Conservation (phyloP, 2,888 invertebrate species). For the Yponomeuta cagnagella region DNA sequence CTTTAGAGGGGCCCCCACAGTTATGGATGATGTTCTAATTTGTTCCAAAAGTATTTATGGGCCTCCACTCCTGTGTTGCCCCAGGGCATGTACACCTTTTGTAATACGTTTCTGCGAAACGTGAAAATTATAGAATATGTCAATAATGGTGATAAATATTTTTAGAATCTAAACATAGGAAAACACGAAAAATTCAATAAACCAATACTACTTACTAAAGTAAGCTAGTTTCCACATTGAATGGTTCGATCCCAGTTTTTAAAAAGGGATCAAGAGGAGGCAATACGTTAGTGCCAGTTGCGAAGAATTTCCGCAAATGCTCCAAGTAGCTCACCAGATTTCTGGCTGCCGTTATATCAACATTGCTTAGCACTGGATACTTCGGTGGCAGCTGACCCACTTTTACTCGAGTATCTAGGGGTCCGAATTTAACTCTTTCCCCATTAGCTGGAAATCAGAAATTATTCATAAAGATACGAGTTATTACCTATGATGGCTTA, state of each 20-base stretch:
- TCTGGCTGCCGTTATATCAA: background rate
- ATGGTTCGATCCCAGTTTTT: background rate
- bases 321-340: background rate
- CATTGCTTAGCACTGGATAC: background rate
- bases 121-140: too few species aligned
- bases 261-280: background rate
- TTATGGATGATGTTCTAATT: too few species aligned
- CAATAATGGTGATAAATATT: too few species aligned
- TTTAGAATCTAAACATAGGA: too few species aligned
- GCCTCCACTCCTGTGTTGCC: too few species aligned
- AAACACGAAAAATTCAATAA: too few species aligned
- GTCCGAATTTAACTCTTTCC: background rate
- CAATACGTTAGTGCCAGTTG: background rate
- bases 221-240: background rate
- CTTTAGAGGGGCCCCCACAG: too few species aligned
- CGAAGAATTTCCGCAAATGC: background rate
- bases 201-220: background rate
- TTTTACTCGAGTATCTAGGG: background rate
- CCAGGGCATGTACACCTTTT: too few species aligned
- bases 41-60: too few species aligned
- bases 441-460: background rate
- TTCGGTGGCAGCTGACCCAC: background rate
- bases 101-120: too few species aligned
- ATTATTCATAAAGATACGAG: too few species aligned
- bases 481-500: too few species aligned